Conservation (phyloP, 2,888 invertebrate species). For the Plutella xylostella region DNA sequence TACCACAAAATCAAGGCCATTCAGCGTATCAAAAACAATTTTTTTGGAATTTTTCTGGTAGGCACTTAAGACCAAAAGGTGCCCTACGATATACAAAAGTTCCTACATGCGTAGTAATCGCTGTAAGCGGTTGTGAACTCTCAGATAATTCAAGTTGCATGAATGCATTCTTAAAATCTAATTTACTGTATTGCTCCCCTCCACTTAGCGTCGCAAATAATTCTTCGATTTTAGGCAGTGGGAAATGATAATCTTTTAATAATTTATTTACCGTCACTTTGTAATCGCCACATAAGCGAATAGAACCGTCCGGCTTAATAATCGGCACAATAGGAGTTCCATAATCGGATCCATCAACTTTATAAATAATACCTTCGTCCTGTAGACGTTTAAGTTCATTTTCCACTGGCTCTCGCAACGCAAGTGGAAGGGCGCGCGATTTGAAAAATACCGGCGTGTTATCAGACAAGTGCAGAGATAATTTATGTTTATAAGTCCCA, state of each 20-base stretch:
- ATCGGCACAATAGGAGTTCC: too few relatives aligned
- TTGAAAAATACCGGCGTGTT: slow-evolving; percentile 6
- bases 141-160: slow-evolving; percentile 17
- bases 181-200: slow-evolving; percentile 20
- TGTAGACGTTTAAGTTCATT: slow-evolving; percentile 9
- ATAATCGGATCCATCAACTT: slow-evolving; percentile 14
- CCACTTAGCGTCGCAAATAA: slow-evolving; percentile 20
- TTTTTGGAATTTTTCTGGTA: slow-evolving; percentile 8
- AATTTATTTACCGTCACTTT: slow-evolving; percentile 18
- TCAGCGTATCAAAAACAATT: slow-evolving; percentile 19
- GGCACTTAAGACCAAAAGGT: slow-evolving; percentile 7
- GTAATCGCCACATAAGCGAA: slow-evolving; percentile 16
- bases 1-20: slow-evolving; percentile 15
- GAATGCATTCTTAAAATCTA: slow-evolving; percentile 21
- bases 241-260: slow-evolving; percentile 18
- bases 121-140: slow-evolving; percentile 16
- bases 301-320: too few relatives aligned
- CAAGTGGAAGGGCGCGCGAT: neutral
- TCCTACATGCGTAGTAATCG: slow-evolving; percentile 15
- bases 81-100: slow-evolving; percentile 14
- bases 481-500: slow-evolving; percentile 10
- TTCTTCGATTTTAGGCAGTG: slow-evolving; percentile 20
- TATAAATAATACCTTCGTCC: slow-evolving; percentile 13
- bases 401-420: neutral
- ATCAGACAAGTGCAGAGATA: neutral